A percentile compares a stretch with the other conserved stretches of the same genome.
Conservation (phyloP, 2,888 invertebrate genomes). For the Chouioia cunea region DNA sequence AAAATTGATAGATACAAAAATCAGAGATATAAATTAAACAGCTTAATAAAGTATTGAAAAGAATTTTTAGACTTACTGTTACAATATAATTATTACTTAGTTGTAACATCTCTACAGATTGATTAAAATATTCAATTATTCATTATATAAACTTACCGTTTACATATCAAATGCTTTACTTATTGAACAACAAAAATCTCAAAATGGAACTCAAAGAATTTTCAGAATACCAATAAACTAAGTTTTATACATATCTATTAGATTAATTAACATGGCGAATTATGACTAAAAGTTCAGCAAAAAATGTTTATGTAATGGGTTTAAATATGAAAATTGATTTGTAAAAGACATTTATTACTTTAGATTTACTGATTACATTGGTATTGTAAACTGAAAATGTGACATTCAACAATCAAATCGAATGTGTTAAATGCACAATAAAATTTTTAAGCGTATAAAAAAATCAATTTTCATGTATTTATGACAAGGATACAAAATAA, state of each 20-base stretch:
- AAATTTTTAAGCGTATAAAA: background rate
- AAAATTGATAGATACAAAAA: constrained; percentile 41
- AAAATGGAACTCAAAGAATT: too few relatives aligned
- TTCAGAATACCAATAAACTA: background rate
- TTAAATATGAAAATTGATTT: constrained; percentile 38
- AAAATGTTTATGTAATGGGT: too few relatives aligned
- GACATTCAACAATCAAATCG: too few relatives aligned
- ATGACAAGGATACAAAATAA: too few relatives aligned
- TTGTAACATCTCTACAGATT: constrained; percentile 35
- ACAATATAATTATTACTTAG: constrained; percentile 36
- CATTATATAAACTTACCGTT: constrained; percentile 47
- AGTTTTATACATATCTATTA: background rate
- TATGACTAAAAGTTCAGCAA: too few relatives aligned
- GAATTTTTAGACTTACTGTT: constrained; percentile 47
- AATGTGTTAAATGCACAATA: background rate
- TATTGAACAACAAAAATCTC: too few relatives aligned
- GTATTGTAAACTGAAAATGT: too few relatives aligned
- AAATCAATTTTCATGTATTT: constrained; percentile 37
- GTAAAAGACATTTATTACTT: background rate
- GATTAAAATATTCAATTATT: constrained; percentile 32
- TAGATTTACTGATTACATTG: background rate
- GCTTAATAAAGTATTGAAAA: constrained; percentile 35
- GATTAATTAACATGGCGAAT: background rate
- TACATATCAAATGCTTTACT: constrained; percentile 13
- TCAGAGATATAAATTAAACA: constrained; percentile 35